Conservation (phyloP, 2,888 invertebrate species). For the Epistrophe grossulariae region DNA sequence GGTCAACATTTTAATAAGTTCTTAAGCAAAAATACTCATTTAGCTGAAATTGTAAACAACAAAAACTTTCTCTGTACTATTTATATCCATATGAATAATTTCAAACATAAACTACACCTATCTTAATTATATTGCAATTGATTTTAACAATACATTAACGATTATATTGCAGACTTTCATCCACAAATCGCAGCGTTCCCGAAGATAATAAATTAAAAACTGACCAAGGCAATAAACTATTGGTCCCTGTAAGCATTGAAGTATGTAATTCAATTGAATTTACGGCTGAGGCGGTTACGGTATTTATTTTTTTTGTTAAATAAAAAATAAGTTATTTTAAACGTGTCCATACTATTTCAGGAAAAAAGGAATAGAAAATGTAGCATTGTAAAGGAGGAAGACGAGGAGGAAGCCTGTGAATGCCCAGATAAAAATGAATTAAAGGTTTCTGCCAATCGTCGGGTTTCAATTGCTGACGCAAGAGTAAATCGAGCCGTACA, state of each 20-base stretch:
- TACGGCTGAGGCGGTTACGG: constrained; percentile 78
- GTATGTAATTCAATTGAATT: constrained; percentile 79
- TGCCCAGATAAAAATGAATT: constrained; percentile 86
- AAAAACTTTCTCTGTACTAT: too few relatives aligned
- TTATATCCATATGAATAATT: too few relatives aligned
- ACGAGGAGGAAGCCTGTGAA: constrained; percentile 90
- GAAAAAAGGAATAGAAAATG: constrained; percentile 91
- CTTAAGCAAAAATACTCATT: too few relatives aligned
- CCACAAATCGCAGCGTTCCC: constrained; percentile 51
- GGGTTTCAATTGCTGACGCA: constrained; percentile 92
- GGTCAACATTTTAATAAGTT: too few relatives aligned
- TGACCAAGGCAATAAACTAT: constrained; percentile 79
- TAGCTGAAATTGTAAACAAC: too few relatives aligned
- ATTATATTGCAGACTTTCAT: constrained; percentile 39
- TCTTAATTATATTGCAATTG: not conserved
- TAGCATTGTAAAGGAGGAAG: constrained; percentile 96
- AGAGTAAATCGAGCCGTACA: constrained; percentile 89
- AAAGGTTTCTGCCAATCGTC: constrained; percentile 85
- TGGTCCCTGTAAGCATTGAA: constrained; percentile 81
- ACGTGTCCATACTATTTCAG: constrained; percentile 65
- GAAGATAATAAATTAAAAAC: constrained; percentile 77
- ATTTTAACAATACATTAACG: not conserved
- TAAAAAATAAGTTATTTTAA: too few relatives aligned
- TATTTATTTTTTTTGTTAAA: constrained; percentile 68
- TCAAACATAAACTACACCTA: not conserved